Evolutionary conservation across 2,113 vertebrate genomes (phyloP).

Genomic region (Chaetodon auriga): DNA sequence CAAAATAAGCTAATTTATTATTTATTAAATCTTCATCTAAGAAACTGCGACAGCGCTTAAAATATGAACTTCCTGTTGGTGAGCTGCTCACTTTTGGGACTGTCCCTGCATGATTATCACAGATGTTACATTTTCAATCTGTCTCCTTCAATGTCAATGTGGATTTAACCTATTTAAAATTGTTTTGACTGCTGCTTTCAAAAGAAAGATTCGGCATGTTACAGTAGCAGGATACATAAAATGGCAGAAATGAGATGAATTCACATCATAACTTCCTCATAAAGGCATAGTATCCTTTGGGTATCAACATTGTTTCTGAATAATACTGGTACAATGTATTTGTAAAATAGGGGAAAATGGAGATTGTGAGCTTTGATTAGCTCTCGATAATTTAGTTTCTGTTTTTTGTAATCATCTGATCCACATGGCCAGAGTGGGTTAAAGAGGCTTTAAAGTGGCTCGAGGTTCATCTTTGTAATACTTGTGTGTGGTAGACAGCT

Average conservation of each 20-base stretch:
- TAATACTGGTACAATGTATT: too few species aligned
- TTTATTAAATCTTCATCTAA: neutral
- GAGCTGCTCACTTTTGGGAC: neutral
- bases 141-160: neutral
- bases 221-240: neutral
- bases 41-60: neutral
- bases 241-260: too few species aligned
- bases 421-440: neutral
- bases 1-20: neutral
- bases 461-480: neutral
- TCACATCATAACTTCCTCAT: neutral
- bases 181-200: neutral
- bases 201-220: neutral
- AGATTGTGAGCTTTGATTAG: neutral
- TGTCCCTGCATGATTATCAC: neutral
- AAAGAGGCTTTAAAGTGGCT: neutral
- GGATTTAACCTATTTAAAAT: neutral
- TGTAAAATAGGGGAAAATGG: neutral
- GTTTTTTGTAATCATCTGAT: neutral
- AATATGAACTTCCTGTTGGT: slow-evolving; percentile 13
- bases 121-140: slow-evolving; percentile 1
- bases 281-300: neutral
- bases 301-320: neutral
- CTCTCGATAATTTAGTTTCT: too few species aligned
- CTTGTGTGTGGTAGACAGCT: neutral